A percentile compares a stretch with the other conserved stretches of the same genome.
Evolutionary conservation across 2,113 vertebrate genomes (phyloP).

Genomic region (Podocnemis expansa): DNA sequence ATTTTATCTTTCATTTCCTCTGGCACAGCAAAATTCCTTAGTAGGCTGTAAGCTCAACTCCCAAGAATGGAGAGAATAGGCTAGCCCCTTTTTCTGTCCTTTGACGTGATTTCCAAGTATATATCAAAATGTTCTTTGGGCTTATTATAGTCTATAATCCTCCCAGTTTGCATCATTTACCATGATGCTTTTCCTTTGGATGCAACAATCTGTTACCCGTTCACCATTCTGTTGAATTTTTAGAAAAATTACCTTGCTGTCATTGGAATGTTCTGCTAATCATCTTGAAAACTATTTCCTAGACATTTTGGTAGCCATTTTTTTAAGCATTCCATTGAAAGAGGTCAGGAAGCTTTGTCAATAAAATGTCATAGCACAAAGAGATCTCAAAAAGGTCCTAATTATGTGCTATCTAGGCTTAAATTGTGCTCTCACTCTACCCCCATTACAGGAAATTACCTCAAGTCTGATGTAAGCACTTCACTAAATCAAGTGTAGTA

Average conservation of each 20-base stretch:
- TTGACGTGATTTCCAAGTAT: conserved; percentile 68
- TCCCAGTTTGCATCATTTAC: conserved; percentile 72
- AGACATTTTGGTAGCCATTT: conserved; percentile 32
- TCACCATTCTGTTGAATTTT: conserved; percentile 48
- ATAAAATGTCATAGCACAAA: not conserved
- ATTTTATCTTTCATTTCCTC: not conserved
- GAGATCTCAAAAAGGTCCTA: not conserved
- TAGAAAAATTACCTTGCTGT: conserved; percentile 56
- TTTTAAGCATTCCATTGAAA: not conserved
- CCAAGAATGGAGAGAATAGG: conserved; percentile 45
- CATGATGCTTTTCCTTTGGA: conserved; percentile 58
- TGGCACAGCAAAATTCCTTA: conserved; percentile 10
- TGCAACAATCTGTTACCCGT: conserved; percentile 56
- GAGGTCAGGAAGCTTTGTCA: conserved; percentile 16
- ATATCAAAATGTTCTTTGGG: conserved; percentile 69
- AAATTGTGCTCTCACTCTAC: not conserved
- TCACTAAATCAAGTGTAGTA: not conserved
- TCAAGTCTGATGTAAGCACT: not conserved
- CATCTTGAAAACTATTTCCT: conserved; percentile 33
- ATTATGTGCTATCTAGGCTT: not conserved
- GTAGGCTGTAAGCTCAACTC: conserved; percentile 11
- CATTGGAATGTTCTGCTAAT: not conserved
- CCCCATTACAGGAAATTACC: not conserved
- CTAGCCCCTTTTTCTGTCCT: conserved; percentile 19
- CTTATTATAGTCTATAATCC: conserved; percentile 67